phyloP scores from a whole-genome alignment of 37 sponge, comb jelly and placozoan species.

The Beroe forskalii region DNA sequence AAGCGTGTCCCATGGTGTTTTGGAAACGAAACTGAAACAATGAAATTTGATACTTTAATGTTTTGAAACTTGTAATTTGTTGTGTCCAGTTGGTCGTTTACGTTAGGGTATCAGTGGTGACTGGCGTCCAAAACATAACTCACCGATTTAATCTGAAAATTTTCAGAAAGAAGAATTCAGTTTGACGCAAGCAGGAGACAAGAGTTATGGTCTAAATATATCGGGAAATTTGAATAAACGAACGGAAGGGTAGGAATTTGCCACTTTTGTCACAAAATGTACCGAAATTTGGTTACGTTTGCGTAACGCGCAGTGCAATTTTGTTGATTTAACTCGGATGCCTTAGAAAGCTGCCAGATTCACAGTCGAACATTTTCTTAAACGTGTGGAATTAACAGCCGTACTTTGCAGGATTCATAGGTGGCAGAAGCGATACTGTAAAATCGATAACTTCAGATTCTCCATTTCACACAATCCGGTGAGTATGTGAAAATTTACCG shows the following conservation, averaged over 20 bases:
- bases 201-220: constrained; percentile 30
- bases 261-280: not conserved
- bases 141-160: no score
- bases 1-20: no score
- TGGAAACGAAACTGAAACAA: no score
- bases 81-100: no score
- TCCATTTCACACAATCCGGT: constrained; percentile 47
- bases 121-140: no score
- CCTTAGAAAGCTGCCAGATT: not conserved
- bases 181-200: constrained; percentile 54
- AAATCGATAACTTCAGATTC: constrained; percentile 46
- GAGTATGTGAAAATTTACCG: not conserved
- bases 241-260: constrained; percentile 48
- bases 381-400: not conserved
- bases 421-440: constrained; percentile 47
- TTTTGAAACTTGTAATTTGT: no score
- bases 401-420: not conserved
- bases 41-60: no score
- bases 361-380: not conserved
- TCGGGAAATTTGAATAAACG: constrained; percentile 41
- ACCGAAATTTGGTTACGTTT: not conserved
- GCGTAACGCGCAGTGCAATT: constrained; percentile 58
- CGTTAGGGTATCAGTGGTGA: no score
- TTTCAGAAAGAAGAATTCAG: constrained; percentile 62
- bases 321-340: not conserved